Evolutionary conservation across 2,888 invertebrate genomes (phyloP).

Genomic region (Elmis aenea): DNA sequence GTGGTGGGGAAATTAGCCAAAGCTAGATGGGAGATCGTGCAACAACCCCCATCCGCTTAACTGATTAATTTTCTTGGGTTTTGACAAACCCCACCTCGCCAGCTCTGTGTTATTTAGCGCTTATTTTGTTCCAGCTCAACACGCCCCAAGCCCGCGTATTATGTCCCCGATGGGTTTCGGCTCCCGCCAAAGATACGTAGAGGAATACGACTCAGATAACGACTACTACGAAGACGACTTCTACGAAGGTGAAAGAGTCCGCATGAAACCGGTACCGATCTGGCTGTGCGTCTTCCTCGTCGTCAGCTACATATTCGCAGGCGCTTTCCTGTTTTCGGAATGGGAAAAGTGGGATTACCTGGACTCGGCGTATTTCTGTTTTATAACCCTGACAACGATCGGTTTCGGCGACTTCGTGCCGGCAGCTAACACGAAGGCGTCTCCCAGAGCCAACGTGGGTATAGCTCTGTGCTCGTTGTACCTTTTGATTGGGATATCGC

Average conservation of each 20-base stretch:
- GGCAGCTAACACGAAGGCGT: constrained; percentile 60
- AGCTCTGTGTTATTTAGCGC: too few relatives aligned
- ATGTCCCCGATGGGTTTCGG: constrained; percentile 67
- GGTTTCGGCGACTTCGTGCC: constrained; percentile 92
- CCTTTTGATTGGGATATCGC: constrained; percentile 87
- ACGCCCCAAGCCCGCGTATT: constrained; percentile 53
- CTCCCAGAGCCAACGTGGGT: constrained; percentile 53
- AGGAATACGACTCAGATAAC: constrained; percentile 58
- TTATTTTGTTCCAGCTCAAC: constrained; percentile 43
- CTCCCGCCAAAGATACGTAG: constrained; percentile 54
- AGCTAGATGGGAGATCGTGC: too few relatives aligned
- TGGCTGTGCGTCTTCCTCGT: constrained; percentile 86
- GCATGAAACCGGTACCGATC: constrained; percentile 74
- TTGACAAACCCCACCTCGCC: too few relatives aligned
- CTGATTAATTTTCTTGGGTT: too few relatives aligned
- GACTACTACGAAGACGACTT: constrained; percentile 46
- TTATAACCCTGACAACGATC: constrained; percentile 88
- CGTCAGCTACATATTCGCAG: constrained; percentile 83
- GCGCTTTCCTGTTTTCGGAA: constrained; percentile 77
- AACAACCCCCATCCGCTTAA: too few relatives aligned
- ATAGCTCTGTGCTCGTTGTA: constrained; percentile 89
- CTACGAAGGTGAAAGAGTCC: constrained; percentile 43
- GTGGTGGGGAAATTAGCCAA: too few relatives aligned
- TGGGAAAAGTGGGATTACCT: constrained; percentile 86
- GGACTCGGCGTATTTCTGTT: constrained; percentile 90